phyloP scores from a whole-genome alignment of 2,888 invertebrate species.

The Drosophila borborema region DNA sequence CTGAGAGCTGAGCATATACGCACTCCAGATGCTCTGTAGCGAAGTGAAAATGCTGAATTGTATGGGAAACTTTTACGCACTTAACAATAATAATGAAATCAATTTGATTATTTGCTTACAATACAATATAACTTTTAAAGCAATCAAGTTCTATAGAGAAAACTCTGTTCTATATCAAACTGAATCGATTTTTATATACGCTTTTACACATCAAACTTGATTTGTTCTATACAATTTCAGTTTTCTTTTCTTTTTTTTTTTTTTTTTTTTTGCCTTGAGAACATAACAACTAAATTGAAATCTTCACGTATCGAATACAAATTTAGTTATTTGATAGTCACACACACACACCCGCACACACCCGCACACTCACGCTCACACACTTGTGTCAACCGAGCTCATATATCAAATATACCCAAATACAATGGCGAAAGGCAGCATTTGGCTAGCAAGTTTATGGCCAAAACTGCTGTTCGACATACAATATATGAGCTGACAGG shows the following conservation, averaged over 20 bases:
- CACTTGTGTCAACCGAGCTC: slow-evolving; percentile 19
- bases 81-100: not conserved
- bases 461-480: slow-evolving; percentile 35
- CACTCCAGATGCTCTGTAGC: slow-evolving; percentile 14
- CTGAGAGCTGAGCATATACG: slow-evolving; percentile 4
- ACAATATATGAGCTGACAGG: slow-evolving; percentile 18
- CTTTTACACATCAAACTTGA: not conserved
- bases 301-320: slow-evolving; percentile 24
- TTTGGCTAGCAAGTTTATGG: slow-evolving; percentile 37
- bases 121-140: not conserved
- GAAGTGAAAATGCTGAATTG: not conserved
- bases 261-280: not conserved
- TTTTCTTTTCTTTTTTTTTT: not conserved
- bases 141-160: not conserved
- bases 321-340: slow-evolving; percentile 27
- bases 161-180: not conserved
- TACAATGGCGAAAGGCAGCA: slow-evolving; percentile 13
- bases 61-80: fast-evolving
- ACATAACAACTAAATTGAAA: slow-evolving; percentile 14
- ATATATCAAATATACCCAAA: slow-evolving; percentile 34
- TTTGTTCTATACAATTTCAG: not conserved
- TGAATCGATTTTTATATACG: not conserved
- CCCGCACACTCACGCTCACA: not conserved
- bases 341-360: slow-evolving; percentile 12
- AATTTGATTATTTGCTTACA: not conserved